phyloP scores from a whole-genome alignment of 2,888 invertebrate species.

The Dimorphilus gyrociliatus region DNA sequence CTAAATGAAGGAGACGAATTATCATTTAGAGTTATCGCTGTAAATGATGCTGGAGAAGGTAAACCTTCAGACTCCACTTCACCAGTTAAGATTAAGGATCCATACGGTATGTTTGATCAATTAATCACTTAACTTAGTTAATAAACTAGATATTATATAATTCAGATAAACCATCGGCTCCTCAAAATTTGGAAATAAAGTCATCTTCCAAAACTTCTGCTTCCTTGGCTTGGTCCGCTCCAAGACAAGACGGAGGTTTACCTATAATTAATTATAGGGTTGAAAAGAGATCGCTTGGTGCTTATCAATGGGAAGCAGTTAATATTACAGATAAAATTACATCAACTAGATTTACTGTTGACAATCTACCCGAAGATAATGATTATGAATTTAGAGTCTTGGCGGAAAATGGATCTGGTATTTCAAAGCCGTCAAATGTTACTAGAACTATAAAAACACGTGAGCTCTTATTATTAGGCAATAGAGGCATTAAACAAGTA shows the following conservation, averaged over 20 bases:
- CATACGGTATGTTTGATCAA: slow-evolving; percentile 47
- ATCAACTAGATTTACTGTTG: slow-evolving; percentile 10
- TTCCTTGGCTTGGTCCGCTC: slow-evolving; percentile 13
- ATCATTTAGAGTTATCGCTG: slow-evolving; percentile 66
- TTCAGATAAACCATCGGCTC: neutral
- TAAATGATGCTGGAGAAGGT: slow-evolving; percentile 57
- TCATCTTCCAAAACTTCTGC: slow-evolving; percentile 7
- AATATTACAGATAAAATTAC: too few relatives aligned
- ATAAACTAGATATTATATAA: neutral
- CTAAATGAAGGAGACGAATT: slow-evolving; percentile 40
- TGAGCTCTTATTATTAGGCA: slow-evolving; percentile 3
- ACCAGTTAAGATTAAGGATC: slow-evolving; percentile 55
- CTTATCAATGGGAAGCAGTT: slow-evolving; percentile 8
- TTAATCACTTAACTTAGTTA: too few relatives aligned
- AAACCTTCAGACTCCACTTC: slow-evolving; percentile 39
- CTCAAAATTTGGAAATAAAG: neutral
- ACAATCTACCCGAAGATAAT: slow-evolving; percentile 16
- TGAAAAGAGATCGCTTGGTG: slow-evolving; percentile 14
- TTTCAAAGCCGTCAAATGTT: slow-evolving; percentile 48
- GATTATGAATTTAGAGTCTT: slow-evolving; percentile 67
- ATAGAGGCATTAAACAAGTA: slow-evolving; percentile 1
- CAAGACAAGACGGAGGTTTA: slow-evolving; percentile 17
- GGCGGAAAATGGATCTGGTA: slow-evolving; percentile 64
- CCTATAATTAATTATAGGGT: slow-evolving; percentile 16
- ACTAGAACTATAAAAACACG: slow-evolving; percentile 11